These are phyloP conservation scores for Synanthedon myopaeformis DNA, from an alignment of 2,888 invertebrate species.

Conservation along the genomic window DNA sequence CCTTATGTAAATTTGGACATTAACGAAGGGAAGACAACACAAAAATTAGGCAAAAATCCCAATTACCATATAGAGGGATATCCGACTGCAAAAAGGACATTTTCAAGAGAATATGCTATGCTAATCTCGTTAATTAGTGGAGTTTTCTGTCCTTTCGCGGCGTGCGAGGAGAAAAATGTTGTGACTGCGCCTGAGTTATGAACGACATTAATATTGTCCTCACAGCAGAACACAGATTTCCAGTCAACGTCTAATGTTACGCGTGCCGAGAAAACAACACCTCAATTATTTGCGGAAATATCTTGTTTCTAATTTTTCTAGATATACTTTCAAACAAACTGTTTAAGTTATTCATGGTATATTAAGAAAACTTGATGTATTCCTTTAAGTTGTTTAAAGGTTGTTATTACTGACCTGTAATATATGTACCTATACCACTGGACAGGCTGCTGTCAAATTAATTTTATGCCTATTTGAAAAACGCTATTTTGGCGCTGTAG, in stretches of 20 bases:
- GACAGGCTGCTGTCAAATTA: no score
- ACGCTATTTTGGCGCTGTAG: no score
- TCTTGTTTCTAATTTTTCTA: not conserved
- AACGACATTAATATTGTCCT: constrained; percentile 60
- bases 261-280: constrained; percentile 18
- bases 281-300: constrained; percentile 12
- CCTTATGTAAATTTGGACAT: constrained; percentile 32
- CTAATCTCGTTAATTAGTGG: constrained; percentile 66
- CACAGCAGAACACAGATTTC: constrained; percentile 53
- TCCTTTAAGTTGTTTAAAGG: no score
- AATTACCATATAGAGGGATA: constrained; percentile 19
- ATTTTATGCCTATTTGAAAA: no score
- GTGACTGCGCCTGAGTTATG: constrained; percentile 52
- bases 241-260: constrained; percentile 31
- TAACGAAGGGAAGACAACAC: constrained; percentile 26
- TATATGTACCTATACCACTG: no score
- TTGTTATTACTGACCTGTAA: no score
- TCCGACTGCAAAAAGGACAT: constrained; percentile 23
- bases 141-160: constrained; percentile 46
- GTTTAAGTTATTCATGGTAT: no score
- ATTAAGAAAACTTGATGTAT: no score
- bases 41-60: constrained; percentile 35
- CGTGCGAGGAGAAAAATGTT: constrained; percentile 51
- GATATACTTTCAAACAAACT: not conserved
- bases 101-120: constrained; percentile 60